Conservation (phyloP, 2,797 vertebrate species). For the Arremon aurantiirostris region DNA sequence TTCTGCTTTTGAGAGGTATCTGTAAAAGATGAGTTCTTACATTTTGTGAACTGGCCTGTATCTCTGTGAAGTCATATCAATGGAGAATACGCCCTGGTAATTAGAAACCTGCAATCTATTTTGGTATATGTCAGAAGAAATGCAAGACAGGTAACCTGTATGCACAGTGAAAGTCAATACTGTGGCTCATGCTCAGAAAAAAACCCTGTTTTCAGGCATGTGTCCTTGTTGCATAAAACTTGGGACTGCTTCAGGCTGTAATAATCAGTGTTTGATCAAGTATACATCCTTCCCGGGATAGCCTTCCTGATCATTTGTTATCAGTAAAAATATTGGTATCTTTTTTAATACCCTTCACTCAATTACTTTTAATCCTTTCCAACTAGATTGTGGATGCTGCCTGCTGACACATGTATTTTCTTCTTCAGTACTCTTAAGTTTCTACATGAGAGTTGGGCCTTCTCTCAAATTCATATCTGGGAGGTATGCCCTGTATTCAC, state of each 20-base stretch:
- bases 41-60: neutral
- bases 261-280: neutral
- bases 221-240: neutral
- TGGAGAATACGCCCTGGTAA: neutral
- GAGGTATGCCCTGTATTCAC: neutral
- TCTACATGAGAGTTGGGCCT: neutral
- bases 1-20: neutral
- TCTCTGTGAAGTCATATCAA: neutral
- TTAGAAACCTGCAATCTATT: neutral
- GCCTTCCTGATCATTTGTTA: neutral
- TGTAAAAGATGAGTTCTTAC: neutral
- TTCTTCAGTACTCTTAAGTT: neutral
- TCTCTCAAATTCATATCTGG: neutral
- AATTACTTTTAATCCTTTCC: neutral
- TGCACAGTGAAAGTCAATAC: neutral
- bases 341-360: neutral
- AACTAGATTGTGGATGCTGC: neutral
- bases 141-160: neutral
- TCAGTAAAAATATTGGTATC: neutral
- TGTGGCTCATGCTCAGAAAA: neutral
- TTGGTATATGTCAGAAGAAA: neutral
- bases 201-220: neutral
- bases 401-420: neutral
- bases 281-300: neutral
- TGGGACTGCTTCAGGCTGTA: neutral